Percentiles rank a stretch among this genome's conserved stretches.
These are phyloP conservation scores for Oryzias celebensis DNA, from an alignment of 2,113 vertebrate species.

Conservation along the genomic window DNA sequence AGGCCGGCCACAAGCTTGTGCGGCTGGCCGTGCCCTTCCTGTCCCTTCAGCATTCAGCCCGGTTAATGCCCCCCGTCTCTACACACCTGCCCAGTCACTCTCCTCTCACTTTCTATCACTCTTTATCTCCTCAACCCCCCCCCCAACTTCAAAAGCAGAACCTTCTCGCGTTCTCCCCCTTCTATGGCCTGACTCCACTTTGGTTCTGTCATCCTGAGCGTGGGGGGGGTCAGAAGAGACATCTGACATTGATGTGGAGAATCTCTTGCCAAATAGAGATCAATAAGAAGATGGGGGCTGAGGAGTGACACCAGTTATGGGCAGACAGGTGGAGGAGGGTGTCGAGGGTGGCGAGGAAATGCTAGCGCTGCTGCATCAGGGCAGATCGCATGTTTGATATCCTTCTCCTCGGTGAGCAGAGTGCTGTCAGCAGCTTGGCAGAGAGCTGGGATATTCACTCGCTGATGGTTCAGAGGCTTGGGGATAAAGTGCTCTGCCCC, in stretches of 20 bases:
- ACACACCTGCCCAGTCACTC: slow-evolving; percentile 44
- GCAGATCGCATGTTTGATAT: slow-evolving; percentile 56
- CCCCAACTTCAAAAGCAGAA: slow-evolving; percentile 9
- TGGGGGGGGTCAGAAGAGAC: slow-evolving; percentile 30
- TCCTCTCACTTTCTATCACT: slow-evolving; percentile 29
- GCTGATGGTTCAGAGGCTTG: slow-evolving; percentile 34
- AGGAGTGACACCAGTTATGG: slow-evolving; percentile 60
- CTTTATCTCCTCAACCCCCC: slow-evolving; percentile 24
- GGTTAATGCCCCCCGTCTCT: slow-evolving; percentile 58
- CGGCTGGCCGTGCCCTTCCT: slow-evolving; percentile 58
- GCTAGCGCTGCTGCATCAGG: slow-evolving; percentile 45
- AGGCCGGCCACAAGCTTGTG: slow-evolving; percentile 60
- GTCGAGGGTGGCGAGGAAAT: slow-evolving; percentile 32
- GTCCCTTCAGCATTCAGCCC: slow-evolving; percentile 46
- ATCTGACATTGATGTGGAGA: slow-evolving; percentile 33
- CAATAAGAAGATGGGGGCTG: slow-evolving; percentile 50
- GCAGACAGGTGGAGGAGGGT: slow-evolving; percentile 41
- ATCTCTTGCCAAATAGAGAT: slow-evolving; percentile 52
- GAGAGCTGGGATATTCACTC: slow-evolving; percentile 28
- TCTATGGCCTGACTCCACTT: slow-evolving; percentile 36
- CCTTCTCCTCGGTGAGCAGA: slow-evolving; percentile 20
- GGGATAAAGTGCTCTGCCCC: slow-evolving; percentile 39
- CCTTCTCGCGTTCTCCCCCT: slow-evolving; percentile 15
- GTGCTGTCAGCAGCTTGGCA: slow-evolving; percentile 54
- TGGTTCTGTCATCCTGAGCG: slow-evolving; percentile 29